Conservation (phyloP, 1,140 invertebrate genomes). For the Drosophila nigrodunni region DNA sequence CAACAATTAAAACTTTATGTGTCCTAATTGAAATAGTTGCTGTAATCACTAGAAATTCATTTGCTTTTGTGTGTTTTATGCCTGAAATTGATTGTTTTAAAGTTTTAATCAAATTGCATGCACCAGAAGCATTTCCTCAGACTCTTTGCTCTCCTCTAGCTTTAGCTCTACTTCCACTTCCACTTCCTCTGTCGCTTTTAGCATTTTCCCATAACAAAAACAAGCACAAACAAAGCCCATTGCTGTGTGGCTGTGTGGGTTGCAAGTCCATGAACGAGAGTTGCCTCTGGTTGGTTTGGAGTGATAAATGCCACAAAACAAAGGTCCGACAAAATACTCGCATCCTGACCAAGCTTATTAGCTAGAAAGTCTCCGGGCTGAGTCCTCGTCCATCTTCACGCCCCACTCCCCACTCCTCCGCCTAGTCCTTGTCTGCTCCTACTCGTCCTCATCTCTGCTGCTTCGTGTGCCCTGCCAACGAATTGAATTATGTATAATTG, state of each 20-base stretch:
- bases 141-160: neutral
- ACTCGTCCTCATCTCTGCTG: neutral
- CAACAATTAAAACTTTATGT: too few relatives aligned
- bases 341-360: neutral
- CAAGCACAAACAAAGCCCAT: slow-evolving; percentile 4
- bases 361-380: neutral
- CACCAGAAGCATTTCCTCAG: neutral
- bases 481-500: slow-evolving; percentile 31
- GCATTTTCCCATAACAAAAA: neutral
- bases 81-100: neutral
- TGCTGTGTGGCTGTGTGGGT: neutral
- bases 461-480: neutral
- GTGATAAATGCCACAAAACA: slow-evolving; percentile 11
- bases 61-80: neutral
- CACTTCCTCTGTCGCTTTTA: neutral
- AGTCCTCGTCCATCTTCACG: too few relatives aligned
- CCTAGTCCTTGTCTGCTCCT: too few relatives aligned
- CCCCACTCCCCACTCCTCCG: too few relatives aligned
- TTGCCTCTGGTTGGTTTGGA: slow-evolving; percentile 1
- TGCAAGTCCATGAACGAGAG: slow-evolving; percentile 3
- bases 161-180: neutral
- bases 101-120: neutral
- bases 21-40: too few relatives aligned
- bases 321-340: slow-evolving; percentile 7
- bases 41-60: too few relatives aligned